Evolutionary conservation across 2,888 invertebrate species (phyloP).

Genomic region (Laothoe populi): DNA sequence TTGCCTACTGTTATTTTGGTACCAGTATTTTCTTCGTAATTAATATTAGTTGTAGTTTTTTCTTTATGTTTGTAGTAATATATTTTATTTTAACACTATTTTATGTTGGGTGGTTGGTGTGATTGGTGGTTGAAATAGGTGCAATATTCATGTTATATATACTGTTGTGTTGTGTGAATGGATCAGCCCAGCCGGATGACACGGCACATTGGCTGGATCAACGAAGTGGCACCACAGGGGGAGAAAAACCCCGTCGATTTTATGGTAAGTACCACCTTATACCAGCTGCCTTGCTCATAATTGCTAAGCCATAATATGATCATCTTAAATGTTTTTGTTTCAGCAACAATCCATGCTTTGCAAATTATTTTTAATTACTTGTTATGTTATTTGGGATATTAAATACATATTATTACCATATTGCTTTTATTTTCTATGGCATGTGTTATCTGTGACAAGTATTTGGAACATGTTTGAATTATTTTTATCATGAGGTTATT

Average conservation of each 20-base stretch:
- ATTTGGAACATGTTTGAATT: slow-evolving; percentile 19
- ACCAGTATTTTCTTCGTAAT: slow-evolving; percentile 33
- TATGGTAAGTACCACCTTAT: slow-evolving; percentile 72
- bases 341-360: slow-evolving; percentile 65
- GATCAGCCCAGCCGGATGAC: slow-evolving; percentile 82
- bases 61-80: slow-evolving; percentile 39
- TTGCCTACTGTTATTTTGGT: slow-evolving; percentile 33
- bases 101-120: slow-evolving; percentile 82
- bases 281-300: slow-evolving; percentile 27
- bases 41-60: slow-evolving; percentile 30
- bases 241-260: slow-evolving; percentile 78
- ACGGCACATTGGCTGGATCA: slow-evolving; percentile 80
- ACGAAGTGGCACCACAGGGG: slow-evolving; percentile 62
- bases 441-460: slow-evolving; percentile 32
- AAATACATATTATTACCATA: slow-evolving; percentile 39
- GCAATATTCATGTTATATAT: slow-evolving; percentile 85
- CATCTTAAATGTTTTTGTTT: slow-evolving; percentile 65
- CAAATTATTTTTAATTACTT: slow-evolving; percentile 48
- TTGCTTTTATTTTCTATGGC: slow-evolving; percentile 47
- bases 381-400: slow-evolving; percentile 43
- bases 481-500: slow-evolving; percentile 35
- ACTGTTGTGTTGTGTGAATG: slow-evolving; percentile 83
- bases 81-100: slow-evolving; percentile 64
- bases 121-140: slow-evolving; percentile 78
- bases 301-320: slow-evolving; percentile 38